A percentile compares a stretch with the other conserved stretches of the same genome.
phyloP scores from a whole-genome alignment of 2,113 vertebrate species.

The Synchiropus splendidus region DNA sequence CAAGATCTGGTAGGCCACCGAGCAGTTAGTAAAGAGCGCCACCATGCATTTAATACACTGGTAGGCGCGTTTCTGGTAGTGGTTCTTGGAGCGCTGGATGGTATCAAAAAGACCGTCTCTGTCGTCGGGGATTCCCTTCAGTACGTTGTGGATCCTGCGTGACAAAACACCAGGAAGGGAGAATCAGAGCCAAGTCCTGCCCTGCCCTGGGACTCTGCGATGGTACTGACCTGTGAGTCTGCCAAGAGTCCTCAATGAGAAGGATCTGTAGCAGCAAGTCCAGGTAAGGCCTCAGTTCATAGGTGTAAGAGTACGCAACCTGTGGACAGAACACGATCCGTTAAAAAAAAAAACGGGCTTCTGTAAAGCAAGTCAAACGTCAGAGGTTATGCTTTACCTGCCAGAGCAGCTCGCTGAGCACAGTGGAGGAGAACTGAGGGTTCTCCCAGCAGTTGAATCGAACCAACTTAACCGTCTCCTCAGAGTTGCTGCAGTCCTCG shows the following conservation, averaged over 20 bases:
- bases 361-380: background rate
- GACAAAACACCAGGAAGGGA: slow-evolving; percentile 4
- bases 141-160: slow-evolving; percentile 93
- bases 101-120: slow-evolving; percentile 97
- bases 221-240: slow-evolving; percentile 86
- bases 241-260: slow-evolving; percentile 98
- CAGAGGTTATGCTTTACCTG: slow-evolving; percentile 70
- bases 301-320: slow-evolving; percentile 98
- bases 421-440: slow-evolving; percentile 97
- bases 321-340: slow-evolving; percentile 32
- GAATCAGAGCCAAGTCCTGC: too few species aligned
- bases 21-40: slow-evolving; percentile 96
- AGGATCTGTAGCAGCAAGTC: slow-evolving; percentile 96
- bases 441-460: slow-evolving; percentile 99
- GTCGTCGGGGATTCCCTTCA: slow-evolving; percentile 98
- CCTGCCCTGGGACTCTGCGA: too few species aligned
- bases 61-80: slow-evolving; percentile 98
- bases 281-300: slow-evolving; percentile 95
- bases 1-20: slow-evolving; percentile 96
- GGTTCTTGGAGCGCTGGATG: slow-evolving; percentile 98
- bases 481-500: slow-evolving; percentile 98
- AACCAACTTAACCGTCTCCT: slow-evolving; percentile 95
- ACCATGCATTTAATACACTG: slow-evolving; percentile 99
- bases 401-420: slow-evolving; percentile 97
- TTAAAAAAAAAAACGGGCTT: background rate